These are phyloP conservation scores for Chionoecetes opilio DNA, from an alignment of 1,140 invertebrate species.

Conservation along the genomic window DNA sequence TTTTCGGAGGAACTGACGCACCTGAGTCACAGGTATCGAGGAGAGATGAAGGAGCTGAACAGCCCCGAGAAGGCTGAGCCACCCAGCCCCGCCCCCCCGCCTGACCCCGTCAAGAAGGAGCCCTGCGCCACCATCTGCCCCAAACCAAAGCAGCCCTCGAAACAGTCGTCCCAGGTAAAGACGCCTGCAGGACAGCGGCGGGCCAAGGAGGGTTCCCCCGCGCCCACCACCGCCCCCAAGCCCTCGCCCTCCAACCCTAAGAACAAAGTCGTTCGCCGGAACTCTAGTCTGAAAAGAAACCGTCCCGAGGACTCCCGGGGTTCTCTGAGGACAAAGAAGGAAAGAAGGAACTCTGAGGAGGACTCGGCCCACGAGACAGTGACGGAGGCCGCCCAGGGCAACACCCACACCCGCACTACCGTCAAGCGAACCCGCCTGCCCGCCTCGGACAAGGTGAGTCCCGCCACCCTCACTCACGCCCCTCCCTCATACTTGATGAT, in stretches of 20 bases:
- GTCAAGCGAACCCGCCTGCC: constrained; percentile 69
- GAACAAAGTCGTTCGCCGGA: constrained; percentile 53
- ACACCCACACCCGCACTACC: constrained; percentile 71
- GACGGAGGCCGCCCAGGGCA: constrained; percentile 56
- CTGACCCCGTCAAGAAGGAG: not conserved
- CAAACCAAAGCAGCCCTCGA: not conserved
- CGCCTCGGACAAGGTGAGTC: constrained; percentile 66
- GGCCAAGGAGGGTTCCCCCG: not conserved
- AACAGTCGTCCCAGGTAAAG: not conserved
- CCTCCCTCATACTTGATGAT: not conserved
- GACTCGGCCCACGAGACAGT: constrained; percentile 62
- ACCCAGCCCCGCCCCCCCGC: not conserved
- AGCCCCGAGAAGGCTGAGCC: not conserved
- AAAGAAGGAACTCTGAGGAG: constrained; percentile 62
- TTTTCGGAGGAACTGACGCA: constrained; percentile 71
- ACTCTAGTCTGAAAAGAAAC: constrained; percentile 70
- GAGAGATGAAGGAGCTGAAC: not conserved
- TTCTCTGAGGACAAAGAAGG: constrained; percentile 49
- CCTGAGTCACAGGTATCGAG: constrained; percentile 49
- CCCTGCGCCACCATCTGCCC: not conserved
- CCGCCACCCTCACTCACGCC: not conserved
- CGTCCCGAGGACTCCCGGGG: constrained; percentile 44
- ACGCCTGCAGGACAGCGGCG: not conserved
- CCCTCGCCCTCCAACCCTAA: not conserved
- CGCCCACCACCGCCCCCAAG: not conserved